A percentile compares a stretch with the other conserved stretches of the same genome.
These are phyloP conservation scores for Vidua macroura DNA, from an alignment of 2,113 vertebrate genomes.

Conservation along the genomic window DNA sequence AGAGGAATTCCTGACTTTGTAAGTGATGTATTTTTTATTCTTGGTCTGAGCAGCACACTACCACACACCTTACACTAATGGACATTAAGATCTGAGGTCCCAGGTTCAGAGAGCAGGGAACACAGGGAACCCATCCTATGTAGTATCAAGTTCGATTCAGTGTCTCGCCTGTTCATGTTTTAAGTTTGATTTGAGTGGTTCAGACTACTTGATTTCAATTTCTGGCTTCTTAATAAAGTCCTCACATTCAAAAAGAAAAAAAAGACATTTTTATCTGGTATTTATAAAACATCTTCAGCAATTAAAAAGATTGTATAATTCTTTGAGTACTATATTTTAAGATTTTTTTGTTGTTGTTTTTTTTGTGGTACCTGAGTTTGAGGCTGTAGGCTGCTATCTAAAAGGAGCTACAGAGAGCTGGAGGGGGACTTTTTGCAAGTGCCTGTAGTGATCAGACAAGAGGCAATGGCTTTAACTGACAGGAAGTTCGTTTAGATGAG, in stretches of 20 bases:
- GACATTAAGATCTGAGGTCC: neutral
- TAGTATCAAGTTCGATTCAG: fast-evolving
- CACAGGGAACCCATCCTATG: neutral
- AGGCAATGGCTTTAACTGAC: neutral
- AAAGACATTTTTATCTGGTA: neutral
- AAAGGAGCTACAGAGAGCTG: neutral
- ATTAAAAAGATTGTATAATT: neutral
- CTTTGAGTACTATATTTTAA: neutral
- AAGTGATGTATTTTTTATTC: neutral
- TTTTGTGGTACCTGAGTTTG: neutral
- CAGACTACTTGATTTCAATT: neutral
- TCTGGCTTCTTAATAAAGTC: neutral
- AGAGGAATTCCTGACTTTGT: neutral
- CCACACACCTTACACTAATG: neutral
- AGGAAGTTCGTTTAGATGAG: neutral
- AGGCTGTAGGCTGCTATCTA: neutral
- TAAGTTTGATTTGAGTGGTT: neutral
- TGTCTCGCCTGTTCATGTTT: neutral
- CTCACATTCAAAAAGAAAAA: neutral
- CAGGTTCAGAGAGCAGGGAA: neutral
- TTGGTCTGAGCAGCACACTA: neutral
- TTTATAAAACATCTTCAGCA: neutral
- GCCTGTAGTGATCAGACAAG: neutral
- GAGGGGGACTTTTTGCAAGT: neutral
- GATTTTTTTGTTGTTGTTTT: neutral